phyloP scores from a whole-genome alignment of 2,888 invertebrate genomes.

The Rhagium mordax region DNA sequence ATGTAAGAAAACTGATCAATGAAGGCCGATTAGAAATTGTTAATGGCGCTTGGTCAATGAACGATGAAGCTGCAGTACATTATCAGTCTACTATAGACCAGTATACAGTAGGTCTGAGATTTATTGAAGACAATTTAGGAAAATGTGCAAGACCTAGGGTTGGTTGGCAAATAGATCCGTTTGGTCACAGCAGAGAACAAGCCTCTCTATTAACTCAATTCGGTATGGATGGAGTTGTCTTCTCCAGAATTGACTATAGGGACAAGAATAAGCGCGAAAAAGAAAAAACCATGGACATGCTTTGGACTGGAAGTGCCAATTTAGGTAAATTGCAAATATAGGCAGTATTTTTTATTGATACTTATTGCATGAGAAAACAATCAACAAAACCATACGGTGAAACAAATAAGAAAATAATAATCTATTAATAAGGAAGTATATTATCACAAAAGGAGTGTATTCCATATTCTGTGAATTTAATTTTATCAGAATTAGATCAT shows the following conservation, averaged over 20 bases:
- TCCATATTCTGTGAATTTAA: no score
- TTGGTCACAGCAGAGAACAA: constrained; percentile 84
- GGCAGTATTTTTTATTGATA: no score
- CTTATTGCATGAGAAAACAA: no score
- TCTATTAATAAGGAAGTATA: no score
- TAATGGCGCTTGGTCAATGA: constrained; percentile 75
- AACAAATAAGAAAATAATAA: no score
- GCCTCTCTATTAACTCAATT: constrained; percentile 77
- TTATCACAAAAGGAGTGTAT: no score
- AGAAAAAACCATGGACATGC: constrained; percentile 77
- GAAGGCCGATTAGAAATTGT: constrained; percentile 75
- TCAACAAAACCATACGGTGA: no score
- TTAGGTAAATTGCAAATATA: constrained; percentile 22
- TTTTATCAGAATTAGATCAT: no score
- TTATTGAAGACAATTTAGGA: constrained; percentile 79
- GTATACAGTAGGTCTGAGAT: constrained; percentile 76
- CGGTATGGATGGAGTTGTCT: constrained; percentile 81
- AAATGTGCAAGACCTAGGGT: constrained; percentile 82
- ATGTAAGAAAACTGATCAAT: constrained; percentile 75
- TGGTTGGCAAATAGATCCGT: constrained; percentile 91
- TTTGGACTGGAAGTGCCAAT: constrained; percentile 77
- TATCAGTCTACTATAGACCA: constrained; percentile 81
- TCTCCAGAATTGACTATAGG: constrained; percentile 79
- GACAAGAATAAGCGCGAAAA: constrained; percentile 74
- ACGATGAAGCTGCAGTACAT: constrained; percentile 77